Evolutionary conservation across 2,113 vertebrate genomes (phyloP).

Genomic region (Drymodes brunneopygia): DNA sequence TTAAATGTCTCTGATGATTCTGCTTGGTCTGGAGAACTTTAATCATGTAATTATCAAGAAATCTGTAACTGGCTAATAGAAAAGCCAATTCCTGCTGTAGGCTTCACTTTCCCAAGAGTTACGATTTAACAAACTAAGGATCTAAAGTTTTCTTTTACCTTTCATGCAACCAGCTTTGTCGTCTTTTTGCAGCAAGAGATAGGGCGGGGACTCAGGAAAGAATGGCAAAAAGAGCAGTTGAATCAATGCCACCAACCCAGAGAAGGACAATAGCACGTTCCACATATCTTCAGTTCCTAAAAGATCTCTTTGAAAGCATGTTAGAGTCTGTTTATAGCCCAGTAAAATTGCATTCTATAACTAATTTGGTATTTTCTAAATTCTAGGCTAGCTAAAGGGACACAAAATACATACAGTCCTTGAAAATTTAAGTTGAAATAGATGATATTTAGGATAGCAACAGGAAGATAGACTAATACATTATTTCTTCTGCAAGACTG

Average conservation of each 20-base stretch:
- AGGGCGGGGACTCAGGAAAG: conserved; percentile 71
- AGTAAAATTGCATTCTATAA: background rate
- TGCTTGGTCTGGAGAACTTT: background rate
- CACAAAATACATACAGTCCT: background rate
- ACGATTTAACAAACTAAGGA: background rate
- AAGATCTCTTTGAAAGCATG: conserved; percentile 68
- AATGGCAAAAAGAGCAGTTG: conserved; percentile 70
- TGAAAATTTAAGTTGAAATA: background rate
- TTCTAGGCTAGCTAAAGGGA: background rate
- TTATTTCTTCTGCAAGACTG: background rate
- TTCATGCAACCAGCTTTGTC: conserved; percentile 69
- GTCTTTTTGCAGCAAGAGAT: conserved; percentile 76
- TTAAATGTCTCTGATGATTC: background rate
- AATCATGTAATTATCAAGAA: background rate
- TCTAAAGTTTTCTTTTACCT: conserved; percentile 60
- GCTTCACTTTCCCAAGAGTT: background rate
- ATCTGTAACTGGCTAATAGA: background rate
- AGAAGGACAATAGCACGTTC: conserved; percentile 75
- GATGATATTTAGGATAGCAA: background rate
- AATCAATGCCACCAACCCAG: conserved; percentile 69
- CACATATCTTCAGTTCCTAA: conserved; percentile 82
- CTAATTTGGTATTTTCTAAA: background rate
- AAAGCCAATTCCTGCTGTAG: background rate
- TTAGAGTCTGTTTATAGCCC: background rate
- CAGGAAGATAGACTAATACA: background rate